A percentile compares a stretch with the other conserved stretches of the same genome.
Evolutionary conservation across 2,113 vertebrate genomes (phyloP).

Genomic region (Oreochromis aureus): DNA sequence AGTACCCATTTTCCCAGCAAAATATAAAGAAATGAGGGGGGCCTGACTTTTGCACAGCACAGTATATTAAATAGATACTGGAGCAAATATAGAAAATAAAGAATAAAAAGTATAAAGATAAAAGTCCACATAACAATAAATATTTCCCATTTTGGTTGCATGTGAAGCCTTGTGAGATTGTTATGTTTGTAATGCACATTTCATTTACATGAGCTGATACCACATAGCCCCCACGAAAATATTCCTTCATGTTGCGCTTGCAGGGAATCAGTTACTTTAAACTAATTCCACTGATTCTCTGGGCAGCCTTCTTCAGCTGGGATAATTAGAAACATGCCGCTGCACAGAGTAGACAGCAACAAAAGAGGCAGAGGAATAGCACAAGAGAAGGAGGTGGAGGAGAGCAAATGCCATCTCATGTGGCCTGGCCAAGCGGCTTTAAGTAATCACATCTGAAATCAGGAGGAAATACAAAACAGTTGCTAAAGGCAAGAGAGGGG

Average conservation of each 20-base stretch:
- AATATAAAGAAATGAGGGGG: background rate
- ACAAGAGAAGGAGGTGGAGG: background rate
- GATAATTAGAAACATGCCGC: background rate
- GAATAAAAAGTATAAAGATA: background rate
- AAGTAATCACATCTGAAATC: slow-evolving; percentile 30
- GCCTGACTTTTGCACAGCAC: background rate
- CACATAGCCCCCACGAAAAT: background rate
- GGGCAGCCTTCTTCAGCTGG: background rate
- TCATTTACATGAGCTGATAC: background rate
- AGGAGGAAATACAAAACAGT: background rate
- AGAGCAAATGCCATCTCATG: background rate
- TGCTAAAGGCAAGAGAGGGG: background rate
- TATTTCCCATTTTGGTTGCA: background rate
- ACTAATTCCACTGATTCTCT: background rate
- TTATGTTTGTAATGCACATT: background rate
- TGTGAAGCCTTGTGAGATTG: background rate
- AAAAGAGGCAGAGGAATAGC: background rate
- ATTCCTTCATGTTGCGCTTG: background rate
- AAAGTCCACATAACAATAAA: background rate
- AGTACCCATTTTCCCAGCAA: background rate
- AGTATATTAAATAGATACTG: background rate
- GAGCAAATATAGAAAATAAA: background rate
- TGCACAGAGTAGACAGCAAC: background rate
- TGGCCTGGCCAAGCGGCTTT: background rate
- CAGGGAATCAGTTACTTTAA: background rate